Conservation (phyloP, 37 sponge, comb jelly and placozoan genomes). For the Beroe ovata region DNA sequence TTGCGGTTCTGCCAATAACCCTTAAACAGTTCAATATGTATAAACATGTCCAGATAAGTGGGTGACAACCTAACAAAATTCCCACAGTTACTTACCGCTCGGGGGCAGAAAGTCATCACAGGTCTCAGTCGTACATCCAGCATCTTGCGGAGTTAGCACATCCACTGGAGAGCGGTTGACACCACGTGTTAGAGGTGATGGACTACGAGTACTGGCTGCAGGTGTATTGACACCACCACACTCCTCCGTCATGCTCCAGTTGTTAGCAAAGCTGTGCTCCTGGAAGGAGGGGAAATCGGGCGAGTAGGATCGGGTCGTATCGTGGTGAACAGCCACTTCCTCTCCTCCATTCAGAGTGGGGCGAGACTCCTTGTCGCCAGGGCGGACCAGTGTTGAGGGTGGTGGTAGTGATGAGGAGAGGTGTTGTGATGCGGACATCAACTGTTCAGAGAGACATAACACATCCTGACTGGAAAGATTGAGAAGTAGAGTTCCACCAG, state of each 20-base stretch:
- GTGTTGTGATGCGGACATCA: background rate
- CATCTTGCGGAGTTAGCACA: too few species aligned
- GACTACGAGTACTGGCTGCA: too few species aligned
- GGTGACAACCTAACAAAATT: too few species aligned
- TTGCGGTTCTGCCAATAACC: too few species aligned
- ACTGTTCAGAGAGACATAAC: background rate
- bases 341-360: background rate
- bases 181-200: too few species aligned
- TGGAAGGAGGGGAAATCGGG: background rate
- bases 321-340: too few species aligned
- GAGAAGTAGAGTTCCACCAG: background rate
- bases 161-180: too few species aligned
- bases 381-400: background rate
- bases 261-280: background rate
- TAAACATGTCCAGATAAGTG: too few species aligned
- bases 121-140: too few species aligned
- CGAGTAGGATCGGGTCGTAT: background rate
- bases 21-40: too few species aligned
- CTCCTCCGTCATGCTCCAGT: background rate
- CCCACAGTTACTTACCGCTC: too few species aligned
- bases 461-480: conserved; percentile 5
- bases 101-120: too few species aligned
- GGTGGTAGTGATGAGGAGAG: background rate
- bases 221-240: background rate
- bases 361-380: background rate